Conservation (phyloP, 53 echinoderm and acorn worm genomes). For the Paelopatides confundens region DNA sequence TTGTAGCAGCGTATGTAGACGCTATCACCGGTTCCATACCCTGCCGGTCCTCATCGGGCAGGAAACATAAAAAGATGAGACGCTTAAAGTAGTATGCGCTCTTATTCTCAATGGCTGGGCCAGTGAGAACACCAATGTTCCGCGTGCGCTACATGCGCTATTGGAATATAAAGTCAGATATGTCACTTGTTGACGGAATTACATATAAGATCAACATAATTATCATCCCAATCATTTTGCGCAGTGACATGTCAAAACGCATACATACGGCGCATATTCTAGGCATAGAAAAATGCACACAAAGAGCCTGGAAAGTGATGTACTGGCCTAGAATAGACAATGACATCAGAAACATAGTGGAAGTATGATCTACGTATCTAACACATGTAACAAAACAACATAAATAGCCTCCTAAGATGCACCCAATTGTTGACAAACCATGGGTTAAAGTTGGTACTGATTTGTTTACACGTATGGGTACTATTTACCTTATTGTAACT, state of each 20-base stretch:
- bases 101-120: slow-evolving; percentile 49
- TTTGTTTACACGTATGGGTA: neutral
- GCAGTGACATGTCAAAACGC: slow-evolving; percentile 45
- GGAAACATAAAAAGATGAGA: slow-evolving; percentile 51
- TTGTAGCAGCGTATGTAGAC: slow-evolving; percentile 35
- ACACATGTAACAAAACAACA: neutral
- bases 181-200: slow-evolving; percentile 48
- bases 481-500: neutral
- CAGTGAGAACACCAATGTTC: slow-evolving; percentile 33
- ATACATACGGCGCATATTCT: slow-evolving; percentile 61
- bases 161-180: slow-evolving; percentile 55
- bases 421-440: neutral
- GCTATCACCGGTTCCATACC: slow-evolving; percentile 10
- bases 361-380: slow-evolving; percentile 16
- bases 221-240: slow-evolving; percentile 49
- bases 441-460: slow-evolving; percentile 46
- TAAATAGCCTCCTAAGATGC: slow-evolving; percentile 8
- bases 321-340: slow-evolving; percentile 59
- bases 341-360: slow-evolving; percentile 42
- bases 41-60: slow-evolving; percentile 11
- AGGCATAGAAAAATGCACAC: slow-evolving; percentile 57
- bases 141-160: slow-evolving; percentile 23
- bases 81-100: slow-evolving; percentile 34
- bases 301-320: slow-evolving; percentile 53
- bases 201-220: slow-evolving; percentile 49